Evolutionary conservation across 2,888 invertebrate species (phyloP).

Genomic region (Gisinianus flammeolus): DNA sequence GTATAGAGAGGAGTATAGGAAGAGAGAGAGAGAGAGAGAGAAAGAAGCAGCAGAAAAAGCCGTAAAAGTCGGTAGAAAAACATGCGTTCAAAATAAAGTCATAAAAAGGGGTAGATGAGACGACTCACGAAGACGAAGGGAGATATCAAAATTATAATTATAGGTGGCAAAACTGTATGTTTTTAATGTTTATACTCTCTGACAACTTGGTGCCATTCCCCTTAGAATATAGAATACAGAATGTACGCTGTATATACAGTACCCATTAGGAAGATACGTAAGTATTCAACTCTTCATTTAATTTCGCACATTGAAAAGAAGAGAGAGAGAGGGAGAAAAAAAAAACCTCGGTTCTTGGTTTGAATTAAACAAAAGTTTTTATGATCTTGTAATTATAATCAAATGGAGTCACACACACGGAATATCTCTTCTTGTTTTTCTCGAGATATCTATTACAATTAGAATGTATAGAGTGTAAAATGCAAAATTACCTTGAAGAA

Average conservation of each 20-base stretch:
- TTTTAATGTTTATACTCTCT: conserved; percentile 14
- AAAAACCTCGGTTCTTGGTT: background rate
- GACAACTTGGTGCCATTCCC: conserved; percentile 13
- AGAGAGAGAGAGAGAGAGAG: conserved; percentile 1
- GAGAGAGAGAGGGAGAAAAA: conserved; percentile 13
- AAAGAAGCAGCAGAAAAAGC: conserved; percentile 40
- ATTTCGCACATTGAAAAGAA: conserved; percentile 8
- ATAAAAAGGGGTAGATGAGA: conserved; percentile 56
- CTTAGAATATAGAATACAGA: background rate
- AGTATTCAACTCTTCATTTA: background rate
- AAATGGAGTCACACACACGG: conserved; percentile 10
- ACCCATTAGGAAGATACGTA: background rate
- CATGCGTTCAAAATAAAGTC: conserved; percentile 57
- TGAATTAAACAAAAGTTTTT: conserved; percentile 38
- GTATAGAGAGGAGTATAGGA: too few species aligned
- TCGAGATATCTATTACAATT: too few species aligned
- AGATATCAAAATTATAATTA: conserved; percentile 57
- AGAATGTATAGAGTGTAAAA: too few species aligned
- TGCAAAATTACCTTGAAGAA: too few species aligned
- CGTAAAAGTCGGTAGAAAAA: conserved; percentile 57
- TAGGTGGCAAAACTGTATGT: conserved; percentile 20
- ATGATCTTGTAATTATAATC: conserved; percentile 34
- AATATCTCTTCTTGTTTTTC: too few species aligned
- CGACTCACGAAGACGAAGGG: conserved; percentile 58
- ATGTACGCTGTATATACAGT: background rate